A percentile compares a stretch with the other conserved stretches of the same genome.
These are phyloP conservation scores for Zaprionus nigranus DNA, from an alignment of 1,140 invertebrate genomes.

Conservation along the genomic window DNA sequence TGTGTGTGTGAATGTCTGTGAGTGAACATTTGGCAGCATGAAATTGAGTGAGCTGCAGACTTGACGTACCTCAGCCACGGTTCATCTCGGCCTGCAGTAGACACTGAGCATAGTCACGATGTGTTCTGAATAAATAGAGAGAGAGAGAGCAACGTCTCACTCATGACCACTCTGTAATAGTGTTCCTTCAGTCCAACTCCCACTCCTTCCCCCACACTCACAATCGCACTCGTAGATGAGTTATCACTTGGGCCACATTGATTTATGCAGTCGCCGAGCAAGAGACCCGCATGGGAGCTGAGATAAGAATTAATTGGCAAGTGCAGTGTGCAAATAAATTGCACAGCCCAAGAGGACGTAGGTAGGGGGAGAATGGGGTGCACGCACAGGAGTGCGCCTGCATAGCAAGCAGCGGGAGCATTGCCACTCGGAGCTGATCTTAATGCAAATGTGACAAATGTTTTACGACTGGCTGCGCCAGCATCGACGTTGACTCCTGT, in stretches of 20 bases:
- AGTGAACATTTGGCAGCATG: slow-evolving; percentile 67
- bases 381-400: no score
- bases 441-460: slow-evolving; percentile 83
- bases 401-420: no score
- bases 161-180: background rate
- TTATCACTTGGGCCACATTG: slow-evolving; percentile 75
- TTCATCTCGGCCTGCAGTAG: background rate
- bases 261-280: slow-evolving; percentile 75
- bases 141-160: slow-evolving; percentile 2
- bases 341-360: slow-evolving; percentile 34
- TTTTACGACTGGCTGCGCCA: slow-evolving; percentile 71
- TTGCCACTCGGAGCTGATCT: slow-evolving; percentile 52
- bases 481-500: slow-evolving; percentile 63
- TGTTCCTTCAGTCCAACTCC: background rate
- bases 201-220: background rate
- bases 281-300: slow-evolving; percentile 71
- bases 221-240: slow-evolving; percentile 51
- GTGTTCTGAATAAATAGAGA: slow-evolving; percentile 44
- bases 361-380: background rate
- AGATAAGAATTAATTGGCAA: slow-evolving; percentile 83
- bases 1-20: slow-evolving; percentile 9
- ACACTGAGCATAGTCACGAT: slow-evolving; percentile 18
- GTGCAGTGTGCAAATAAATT: slow-evolving; percentile 80
- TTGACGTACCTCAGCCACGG: background rate
- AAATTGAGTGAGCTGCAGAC: slow-evolving; percentile 75